These are phyloP conservation scores for Sphyrna mokarran DNA, from an alignment of 2,113 vertebrate genomes.

Conservation along the genomic window DNA sequence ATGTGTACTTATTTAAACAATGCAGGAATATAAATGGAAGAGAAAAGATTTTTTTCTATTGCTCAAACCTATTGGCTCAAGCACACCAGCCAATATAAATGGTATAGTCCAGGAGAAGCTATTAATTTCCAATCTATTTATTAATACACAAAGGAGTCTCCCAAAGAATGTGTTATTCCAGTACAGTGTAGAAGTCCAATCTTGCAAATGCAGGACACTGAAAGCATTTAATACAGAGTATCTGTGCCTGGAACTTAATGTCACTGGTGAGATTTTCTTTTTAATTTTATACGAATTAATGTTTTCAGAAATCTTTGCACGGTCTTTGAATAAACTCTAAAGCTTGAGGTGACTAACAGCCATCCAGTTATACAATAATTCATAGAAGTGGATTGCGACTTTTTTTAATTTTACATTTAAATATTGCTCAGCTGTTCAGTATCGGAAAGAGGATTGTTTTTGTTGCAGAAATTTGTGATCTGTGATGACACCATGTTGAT, in stretches of 20 bases:
- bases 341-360: not conserved
- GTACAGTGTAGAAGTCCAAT: not conserved
- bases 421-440: not conserved
- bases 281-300: not conserved
- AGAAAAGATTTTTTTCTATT: not conserved
- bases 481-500: not conserved
- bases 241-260: not conserved
- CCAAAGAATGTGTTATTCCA: not conserved
- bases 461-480: not conserved
- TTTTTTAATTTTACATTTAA: not conserved
- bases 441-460: too few relatives aligned
- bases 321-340: not conserved
- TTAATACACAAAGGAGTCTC: slow-evolving; percentile 10
- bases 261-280: slow-evolving; percentile 25
- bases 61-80: not conserved
- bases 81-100: not conserved
- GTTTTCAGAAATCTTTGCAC: not conserved
- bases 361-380: not conserved
- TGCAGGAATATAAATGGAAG: not conserved
- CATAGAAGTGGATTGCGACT: not conserved
- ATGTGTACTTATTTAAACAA: not conserved
- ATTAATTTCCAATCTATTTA: slow-evolving; percentile 2
- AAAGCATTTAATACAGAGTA: not conserved
- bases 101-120: not conserved
- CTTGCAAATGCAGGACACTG: not conserved